Percentiles rank a stretch among this genome's conserved stretches.
These are phyloP conservation scores for Rallus limicola DNA, from an alignment of 2,113 vertebrate genomes.

Conservation along the genomic window DNA sequence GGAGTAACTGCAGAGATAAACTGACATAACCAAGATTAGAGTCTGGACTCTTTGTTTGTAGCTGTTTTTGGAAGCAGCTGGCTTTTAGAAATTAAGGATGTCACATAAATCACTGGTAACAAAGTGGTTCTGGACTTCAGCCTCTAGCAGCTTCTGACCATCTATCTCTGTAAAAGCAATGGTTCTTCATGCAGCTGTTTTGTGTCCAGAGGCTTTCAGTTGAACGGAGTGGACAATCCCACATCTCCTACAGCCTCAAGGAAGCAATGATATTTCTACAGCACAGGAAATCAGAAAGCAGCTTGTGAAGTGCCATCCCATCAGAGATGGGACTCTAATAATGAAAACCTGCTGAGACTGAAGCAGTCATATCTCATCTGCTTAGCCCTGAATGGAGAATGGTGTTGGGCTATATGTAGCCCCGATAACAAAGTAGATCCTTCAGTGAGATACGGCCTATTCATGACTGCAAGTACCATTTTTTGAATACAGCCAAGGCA, in stretches of 20 bases:
- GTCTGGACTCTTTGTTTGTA: slow-evolving; percentile 19
- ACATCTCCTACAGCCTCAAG: slow-evolving; percentile 42
- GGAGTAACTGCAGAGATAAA: slow-evolving; percentile 48
- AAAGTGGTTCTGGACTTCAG: slow-evolving; percentile 53
- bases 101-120: slow-evolving; percentile 57
- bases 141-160: slow-evolving; percentile 37
- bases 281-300: slow-evolving; percentile 15
- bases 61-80: slow-evolving; percentile 61
- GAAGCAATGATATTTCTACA: slow-evolving; percentile 24
- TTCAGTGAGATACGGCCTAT: neutral
- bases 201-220: slow-evolving; percentile 58
- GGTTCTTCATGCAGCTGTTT: slow-evolving; percentile 44
- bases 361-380: slow-evolving; percentile 21
- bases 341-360: neutral
- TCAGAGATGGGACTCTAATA: slow-evolving; percentile 18
- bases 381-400: neutral
- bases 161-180: slow-evolving; percentile 35
- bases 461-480: neutral
- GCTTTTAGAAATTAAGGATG: slow-evolving; percentile 48
- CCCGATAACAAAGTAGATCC: neutral
- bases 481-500: neutral
- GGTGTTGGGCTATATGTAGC: neutral
- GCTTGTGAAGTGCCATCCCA: neutral
- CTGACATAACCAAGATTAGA: slow-evolving; percentile 22
- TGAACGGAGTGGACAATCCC: slow-evolving; percentile 43